Conservation (phyloP, 2,113 vertebrate species). For the Phaetusa simplex region DNA sequence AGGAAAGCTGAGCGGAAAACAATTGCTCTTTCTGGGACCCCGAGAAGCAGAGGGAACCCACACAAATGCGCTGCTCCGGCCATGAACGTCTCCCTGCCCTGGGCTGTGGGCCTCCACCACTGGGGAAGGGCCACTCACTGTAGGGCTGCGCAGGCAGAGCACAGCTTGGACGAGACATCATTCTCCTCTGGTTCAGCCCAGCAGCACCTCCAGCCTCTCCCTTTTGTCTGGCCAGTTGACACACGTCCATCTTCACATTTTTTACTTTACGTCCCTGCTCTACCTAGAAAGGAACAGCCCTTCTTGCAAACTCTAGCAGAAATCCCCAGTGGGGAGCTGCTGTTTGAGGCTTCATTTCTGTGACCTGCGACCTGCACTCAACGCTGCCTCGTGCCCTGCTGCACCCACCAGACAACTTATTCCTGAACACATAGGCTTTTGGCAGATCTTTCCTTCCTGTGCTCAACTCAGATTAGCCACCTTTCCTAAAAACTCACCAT, state of each 20-base stretch:
- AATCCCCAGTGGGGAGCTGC: not conserved
- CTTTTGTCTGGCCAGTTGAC: not conserved
- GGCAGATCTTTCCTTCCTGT: not conserved
- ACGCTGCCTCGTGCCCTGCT: not conserved
- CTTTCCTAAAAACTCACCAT: not conserved
- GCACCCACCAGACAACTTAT: not conserved
- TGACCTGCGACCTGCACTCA: not conserved
- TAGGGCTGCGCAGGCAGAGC: not conserved
- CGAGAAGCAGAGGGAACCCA: not conserved
- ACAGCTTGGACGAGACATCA: fast-evolving
- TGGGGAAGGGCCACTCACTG: not conserved
- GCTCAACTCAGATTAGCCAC: not conserved
- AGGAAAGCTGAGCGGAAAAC: not conserved
- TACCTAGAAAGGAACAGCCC: not conserved
- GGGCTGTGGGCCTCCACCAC: fast-evolving
- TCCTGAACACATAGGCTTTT: not conserved
- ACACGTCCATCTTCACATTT: not conserved
- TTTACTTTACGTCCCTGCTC: not conserved
- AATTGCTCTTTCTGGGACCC: not conserved
- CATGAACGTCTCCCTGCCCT: fast-evolving
- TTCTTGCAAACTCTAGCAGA: not conserved
- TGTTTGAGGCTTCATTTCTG: not conserved
- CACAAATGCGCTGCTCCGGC: not conserved
- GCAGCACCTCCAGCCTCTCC: not conserved
- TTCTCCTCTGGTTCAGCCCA: not conserved